Conservation (phyloP, 2,797 vertebrate species). For the Buphagus erythrorhynchus region DNA sequence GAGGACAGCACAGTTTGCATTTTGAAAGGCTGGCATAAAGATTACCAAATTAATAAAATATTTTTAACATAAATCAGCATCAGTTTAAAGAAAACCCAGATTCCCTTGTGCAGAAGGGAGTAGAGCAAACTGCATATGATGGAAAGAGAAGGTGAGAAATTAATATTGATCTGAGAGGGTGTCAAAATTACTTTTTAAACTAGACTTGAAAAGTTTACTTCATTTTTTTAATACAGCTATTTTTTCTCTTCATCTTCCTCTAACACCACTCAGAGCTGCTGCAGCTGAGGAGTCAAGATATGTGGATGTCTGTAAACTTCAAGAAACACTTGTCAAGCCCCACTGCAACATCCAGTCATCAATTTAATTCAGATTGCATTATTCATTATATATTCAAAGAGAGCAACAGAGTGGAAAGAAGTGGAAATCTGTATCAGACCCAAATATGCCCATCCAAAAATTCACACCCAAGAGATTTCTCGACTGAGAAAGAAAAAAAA, state of each 20-base stretch:
- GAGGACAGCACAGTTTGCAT: slow-evolving; percentile 37
- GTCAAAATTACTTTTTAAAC: not conserved
- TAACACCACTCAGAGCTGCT: not conserved
- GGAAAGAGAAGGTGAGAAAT: not conserved
- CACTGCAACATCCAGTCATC: not conserved
- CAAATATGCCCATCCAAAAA: not conserved
- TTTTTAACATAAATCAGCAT: slow-evolving; percentile 49
- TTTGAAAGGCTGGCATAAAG: slow-evolving; percentile 51
- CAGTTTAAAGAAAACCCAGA: not conserved
- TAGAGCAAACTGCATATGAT: not conserved
- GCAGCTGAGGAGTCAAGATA: not conserved
- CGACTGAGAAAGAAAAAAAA: accelerated
- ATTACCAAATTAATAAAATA: slow-evolving; percentile 58
- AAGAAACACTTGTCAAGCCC: not conserved
- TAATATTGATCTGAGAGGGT: not conserved
- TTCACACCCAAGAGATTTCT: not conserved
- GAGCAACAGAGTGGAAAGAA: not conserved
- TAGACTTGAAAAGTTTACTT: not conserved
- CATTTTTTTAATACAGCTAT: not conserved
- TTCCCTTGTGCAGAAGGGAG: not conserved
- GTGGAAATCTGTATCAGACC: not conserved
- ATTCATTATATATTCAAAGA: not conserved
- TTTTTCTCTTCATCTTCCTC: not conserved
- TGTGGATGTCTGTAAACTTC: not conserved
- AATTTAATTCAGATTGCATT: not conserved